Percentiles rank a stretch among this genome's conserved stretches.
These are phyloP conservation scores for Chlorops oryzae DNA, from an alignment of 1,140 invertebrate species.

Conservation along the genomic window DNA sequence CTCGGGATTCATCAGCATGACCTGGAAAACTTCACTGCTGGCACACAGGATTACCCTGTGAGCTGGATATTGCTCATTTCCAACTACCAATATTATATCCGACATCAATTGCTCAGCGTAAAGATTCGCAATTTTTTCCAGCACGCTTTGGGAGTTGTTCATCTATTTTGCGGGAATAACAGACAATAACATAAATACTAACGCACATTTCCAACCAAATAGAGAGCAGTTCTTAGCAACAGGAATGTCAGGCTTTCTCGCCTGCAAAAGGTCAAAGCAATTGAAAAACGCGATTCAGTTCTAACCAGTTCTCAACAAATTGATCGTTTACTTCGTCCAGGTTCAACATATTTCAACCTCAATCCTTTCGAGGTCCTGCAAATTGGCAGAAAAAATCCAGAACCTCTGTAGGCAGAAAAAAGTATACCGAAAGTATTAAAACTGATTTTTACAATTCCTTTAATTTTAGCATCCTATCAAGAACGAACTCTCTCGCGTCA, in stretches of 20 bases:
- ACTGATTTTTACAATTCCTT: too few relatives aligned
- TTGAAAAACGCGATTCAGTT: conserved; percentile 49
- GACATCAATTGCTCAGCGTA: conserved; percentile 81
- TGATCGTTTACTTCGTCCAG: conserved; percentile 82
- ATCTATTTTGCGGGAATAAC: too few relatives aligned
- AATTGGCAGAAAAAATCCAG: too few relatives aligned
- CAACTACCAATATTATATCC: conserved; percentile 77
- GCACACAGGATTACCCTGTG: conserved; percentile 90
- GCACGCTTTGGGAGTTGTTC: conserved; percentile 72
- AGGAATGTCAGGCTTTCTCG: too few relatives aligned
- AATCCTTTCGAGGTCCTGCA: conserved; percentile 95
- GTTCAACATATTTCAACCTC: conserved; percentile 93
- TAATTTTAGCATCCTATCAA: conserved; percentile 49
- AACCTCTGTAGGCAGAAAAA: too few relatives aligned
- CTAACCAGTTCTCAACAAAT: conserved; percentile 94
- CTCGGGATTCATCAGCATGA: conserved; percentile 90
- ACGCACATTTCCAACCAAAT: too few relatives aligned
- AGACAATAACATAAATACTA: too few relatives aligned
- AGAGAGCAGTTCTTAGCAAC: too few relatives aligned
- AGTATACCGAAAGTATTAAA: too few relatives aligned
- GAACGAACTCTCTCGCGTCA: conserved; percentile 54
- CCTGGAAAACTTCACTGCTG: conserved; percentile 92
- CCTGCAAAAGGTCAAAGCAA: conserved; percentile 50
- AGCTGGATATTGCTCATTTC: conserved; percentile 73
- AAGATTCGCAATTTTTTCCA: conserved; percentile 73